Percentiles rank a stretch among this genome's conserved stretches.
Conservation (phyloP, 2,888 invertebrate genomes). For the Hylaea fasciaria region DNA sequence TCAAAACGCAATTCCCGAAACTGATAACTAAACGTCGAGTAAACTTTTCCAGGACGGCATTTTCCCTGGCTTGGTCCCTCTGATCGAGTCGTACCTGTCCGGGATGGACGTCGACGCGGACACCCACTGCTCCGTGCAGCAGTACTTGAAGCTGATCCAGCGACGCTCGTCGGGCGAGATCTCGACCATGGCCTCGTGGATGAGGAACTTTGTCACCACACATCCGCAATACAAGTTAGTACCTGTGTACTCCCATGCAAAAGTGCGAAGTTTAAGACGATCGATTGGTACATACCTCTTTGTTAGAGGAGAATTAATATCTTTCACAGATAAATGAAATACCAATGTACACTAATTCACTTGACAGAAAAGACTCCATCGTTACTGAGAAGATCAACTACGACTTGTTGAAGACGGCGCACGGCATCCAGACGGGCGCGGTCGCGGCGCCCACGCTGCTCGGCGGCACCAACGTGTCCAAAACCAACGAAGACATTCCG, state of each 20-base stretch:
- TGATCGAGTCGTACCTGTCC: conserved; percentile 97
- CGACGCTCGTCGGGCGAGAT: conserved; percentile 94
- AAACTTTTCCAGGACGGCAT: conserved; percentile 88
- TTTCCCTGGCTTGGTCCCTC: conserved; percentile 97
- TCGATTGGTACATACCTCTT: too few species aligned
- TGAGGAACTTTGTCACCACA: conserved; percentile 93
- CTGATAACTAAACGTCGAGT: neutral
- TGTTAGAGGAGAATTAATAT: too few species aligned
- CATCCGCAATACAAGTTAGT: conserved; percentile 96
- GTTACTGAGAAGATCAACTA: conserved; percentile 96
- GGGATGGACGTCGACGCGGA: conserved; percentile 99
- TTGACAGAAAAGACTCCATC: conserved; percentile 92
- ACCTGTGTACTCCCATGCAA: too few species aligned
- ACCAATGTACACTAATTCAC: conserved; percentile 20
- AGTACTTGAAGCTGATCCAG: conserved; percentile 97
- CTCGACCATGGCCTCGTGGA: conserved; percentile 97
- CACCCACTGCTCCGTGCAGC: conserved; percentile 98
- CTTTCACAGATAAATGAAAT: too few species aligned
- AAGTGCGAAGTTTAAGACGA: too few species aligned
- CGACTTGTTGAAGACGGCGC: conserved; percentile 92
- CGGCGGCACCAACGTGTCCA: conserved; percentile 88
- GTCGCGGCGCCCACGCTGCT: conserved; percentile 90
- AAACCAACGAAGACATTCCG: conserved; percentile 94
- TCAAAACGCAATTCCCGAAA: too few species aligned
- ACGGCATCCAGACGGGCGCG: conserved; percentile 89